Evolutionary conservation across 2,888 invertebrate genomes (phyloP).

Genomic region (Macrophya alboannulata): DNA sequence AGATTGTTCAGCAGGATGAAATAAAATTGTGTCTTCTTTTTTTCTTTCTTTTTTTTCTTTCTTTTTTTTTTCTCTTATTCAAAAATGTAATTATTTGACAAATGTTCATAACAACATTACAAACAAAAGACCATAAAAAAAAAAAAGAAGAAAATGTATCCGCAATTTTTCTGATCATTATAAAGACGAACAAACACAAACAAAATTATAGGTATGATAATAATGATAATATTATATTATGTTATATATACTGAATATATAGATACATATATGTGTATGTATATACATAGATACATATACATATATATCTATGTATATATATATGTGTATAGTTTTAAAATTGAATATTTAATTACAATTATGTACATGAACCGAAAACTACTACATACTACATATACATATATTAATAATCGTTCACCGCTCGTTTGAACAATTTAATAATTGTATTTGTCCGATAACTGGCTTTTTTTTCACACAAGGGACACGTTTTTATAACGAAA

Average conservation of each 20-base stretch:
- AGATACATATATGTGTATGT: no score
- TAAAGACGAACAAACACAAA: neutral
- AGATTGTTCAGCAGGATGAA: constrained; percentile 74
- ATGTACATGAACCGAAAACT: constrained; percentile 15
- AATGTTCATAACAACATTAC: neutral
- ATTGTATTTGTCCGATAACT: constrained; percentile 76
- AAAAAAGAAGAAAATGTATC: neutral
- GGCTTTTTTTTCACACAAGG: constrained; percentile 76
- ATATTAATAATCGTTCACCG: neutral
- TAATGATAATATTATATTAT: neutral
- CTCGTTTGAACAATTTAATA: constrained; percentile 67
- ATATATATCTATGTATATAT: no score
- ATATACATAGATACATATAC: no score
- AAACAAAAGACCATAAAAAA: neutral
- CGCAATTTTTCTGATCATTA: neutral
- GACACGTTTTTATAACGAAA: constrained; percentile 76
- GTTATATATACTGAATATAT: no score
- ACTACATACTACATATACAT: neutral
- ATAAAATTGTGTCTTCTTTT: constrained; percentile 65
- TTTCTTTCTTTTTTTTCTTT: neutral
- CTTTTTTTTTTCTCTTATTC: neutral
- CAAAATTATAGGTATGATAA: constrained; percentile 3
- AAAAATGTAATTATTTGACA: neutral
- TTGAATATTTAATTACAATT: constrained; percentile 8
- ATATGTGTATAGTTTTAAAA: constrained; percentile 13